Conservation (phyloP, 2,113 vertebrate genomes). For the Brevimyrus niger region DNA sequence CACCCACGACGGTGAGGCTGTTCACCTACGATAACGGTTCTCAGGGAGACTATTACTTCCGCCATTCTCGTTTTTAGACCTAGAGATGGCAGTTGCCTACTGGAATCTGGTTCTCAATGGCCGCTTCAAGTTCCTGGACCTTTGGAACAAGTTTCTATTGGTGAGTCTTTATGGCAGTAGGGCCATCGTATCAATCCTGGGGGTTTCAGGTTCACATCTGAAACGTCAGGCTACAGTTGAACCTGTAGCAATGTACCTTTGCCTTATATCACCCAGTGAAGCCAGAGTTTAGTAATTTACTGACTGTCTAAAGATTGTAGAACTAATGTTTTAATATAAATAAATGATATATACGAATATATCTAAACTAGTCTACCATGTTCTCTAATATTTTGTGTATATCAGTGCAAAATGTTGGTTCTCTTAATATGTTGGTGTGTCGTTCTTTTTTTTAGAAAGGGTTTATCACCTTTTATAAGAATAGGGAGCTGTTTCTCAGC, state of each 20-base stretch:
- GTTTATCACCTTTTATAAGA: neutral
- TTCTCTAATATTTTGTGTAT: neutral
- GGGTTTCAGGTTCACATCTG: neutral
- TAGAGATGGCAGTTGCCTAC: constrained; percentile 94
- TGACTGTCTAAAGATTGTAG: neutral
- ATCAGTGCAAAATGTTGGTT: neutral
- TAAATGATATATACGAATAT: neutral
- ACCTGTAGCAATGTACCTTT: neutral
- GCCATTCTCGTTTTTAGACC: constrained; percentile 63
- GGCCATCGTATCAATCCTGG: neutral
- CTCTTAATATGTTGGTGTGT: neutral
- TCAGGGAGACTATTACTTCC: neutral
- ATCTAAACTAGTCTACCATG: neutral
- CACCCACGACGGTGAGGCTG: neutral
- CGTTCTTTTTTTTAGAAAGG: neutral
- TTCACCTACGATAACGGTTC: neutral
- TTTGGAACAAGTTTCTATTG: constrained; percentile 94
- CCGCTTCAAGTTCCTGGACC: constrained; percentile 93
- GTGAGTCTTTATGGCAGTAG: constrained; percentile 58
- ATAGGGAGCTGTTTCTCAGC: neutral
- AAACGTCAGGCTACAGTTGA: neutral
- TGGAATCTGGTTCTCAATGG: constrained; percentile 92
- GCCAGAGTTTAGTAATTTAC: neutral
- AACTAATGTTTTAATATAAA: neutral
- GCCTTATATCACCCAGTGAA: neutral